Conservation (phyloP, 2,797 vertebrate genomes). For the Steatocranus sp. region DNA sequence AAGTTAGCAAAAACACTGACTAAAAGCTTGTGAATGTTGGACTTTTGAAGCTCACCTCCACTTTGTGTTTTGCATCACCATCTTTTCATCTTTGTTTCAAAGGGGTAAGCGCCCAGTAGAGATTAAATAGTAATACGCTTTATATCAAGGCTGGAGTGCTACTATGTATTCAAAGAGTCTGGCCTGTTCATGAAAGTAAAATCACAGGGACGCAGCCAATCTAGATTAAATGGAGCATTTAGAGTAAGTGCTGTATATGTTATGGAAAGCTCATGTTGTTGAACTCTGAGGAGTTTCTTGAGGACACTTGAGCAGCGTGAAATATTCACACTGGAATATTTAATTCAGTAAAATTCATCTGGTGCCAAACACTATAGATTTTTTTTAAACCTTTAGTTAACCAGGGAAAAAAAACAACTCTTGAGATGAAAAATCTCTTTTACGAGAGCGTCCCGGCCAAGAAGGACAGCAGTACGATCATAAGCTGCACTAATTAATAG, state of each 20-base stretch:
- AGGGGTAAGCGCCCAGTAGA: not conserved
- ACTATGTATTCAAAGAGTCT: not conserved
- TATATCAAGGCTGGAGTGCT: not conserved
- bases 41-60: not conserved
- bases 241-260: not conserved
- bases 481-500: not conserved
- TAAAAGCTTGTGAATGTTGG: not conserved
- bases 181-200: not conserved
- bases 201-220: not conserved
- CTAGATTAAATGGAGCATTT: not conserved
- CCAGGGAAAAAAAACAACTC: not conserved
- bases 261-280: not conserved
- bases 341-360: not conserved
- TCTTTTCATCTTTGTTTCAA: not conserved
- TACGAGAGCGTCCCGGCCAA: not conserved
- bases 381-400: accelerated
- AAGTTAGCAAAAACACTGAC: not conserved
- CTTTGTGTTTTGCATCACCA: not conserved
- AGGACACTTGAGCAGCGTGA: not conserved
- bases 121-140: not conserved
- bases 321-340: not conserved
- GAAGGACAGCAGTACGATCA: not conserved
- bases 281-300: too few species aligned
- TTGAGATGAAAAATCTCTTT: not conserved
- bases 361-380: not conserved